A percentile compares a stretch with the other conserved stretches of the same genome.
These are phyloP conservation scores for Himalopsyche tibetana DNA, from an alignment of 2,888 invertebrate species.

Conservation along the genomic window DNA sequence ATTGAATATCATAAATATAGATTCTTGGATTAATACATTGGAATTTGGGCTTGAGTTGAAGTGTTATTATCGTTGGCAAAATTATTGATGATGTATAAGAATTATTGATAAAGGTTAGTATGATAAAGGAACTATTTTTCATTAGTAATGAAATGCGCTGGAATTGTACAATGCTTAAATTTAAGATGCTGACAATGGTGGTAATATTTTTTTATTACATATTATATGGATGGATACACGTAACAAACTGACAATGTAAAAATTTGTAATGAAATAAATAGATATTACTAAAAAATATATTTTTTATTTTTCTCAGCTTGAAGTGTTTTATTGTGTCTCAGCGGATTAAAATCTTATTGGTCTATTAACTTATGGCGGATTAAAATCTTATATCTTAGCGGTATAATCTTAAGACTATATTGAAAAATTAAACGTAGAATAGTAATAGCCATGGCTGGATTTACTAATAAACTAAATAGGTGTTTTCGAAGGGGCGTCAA, in stretches of 20 bases:
- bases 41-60: too few relatives aligned
- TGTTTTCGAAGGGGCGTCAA: too few relatives aligned
- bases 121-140: not conserved
- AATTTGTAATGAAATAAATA: constrained; percentile 8
- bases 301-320: not conserved
- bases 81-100: not conserved
- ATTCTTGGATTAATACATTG: not conserved
- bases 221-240: not conserved
- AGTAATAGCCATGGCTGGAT: too few relatives aligned
- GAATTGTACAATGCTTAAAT: not conserved
- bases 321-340: not conserved
- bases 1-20: too few relatives aligned
- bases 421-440: too few relatives aligned
- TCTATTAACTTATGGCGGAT: too few relatives aligned
- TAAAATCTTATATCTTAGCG: too few relatives aligned
- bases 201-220: constrained; percentile 34
- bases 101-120: not conserved
- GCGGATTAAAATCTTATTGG: too few relatives aligned
- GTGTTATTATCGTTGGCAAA: not conserved
- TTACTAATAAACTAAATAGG: too few relatives aligned
- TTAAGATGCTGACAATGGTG: not conserved
- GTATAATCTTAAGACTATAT: too few relatives aligned
- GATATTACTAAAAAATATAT: not conserved
- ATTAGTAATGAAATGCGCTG: not conserved
- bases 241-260: not conserved